A percentile compares a stretch with the other conserved stretches of the same genome.
Conservation (phyloP, 2,113 vertebrate species). For the Isichthys henryi region DNA sequence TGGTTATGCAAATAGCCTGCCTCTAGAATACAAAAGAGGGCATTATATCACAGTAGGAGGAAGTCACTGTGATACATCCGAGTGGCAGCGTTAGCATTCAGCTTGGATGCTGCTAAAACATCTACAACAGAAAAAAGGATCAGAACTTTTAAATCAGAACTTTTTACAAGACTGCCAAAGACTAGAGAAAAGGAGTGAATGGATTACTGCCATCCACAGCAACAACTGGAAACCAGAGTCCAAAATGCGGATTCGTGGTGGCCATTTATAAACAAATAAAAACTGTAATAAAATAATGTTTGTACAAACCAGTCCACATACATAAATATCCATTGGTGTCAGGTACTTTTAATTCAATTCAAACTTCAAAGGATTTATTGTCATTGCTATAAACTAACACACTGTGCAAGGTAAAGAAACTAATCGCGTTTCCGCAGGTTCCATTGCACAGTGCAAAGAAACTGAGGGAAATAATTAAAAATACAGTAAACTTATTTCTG, state of each 20-base stretch:
- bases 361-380: not conserved
- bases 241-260: not conserved
- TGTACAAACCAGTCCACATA: not conserved
- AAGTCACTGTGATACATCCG: not conserved
- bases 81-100: not conserved
- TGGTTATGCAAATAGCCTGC: not conserved
- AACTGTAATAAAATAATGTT: not conserved
- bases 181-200: not conserved
- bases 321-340: not conserved
- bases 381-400: not conserved
- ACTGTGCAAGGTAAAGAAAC: not conserved
- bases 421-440: not conserved
- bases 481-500: too few species aligned
- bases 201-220: not conserved
- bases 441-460: not conserved
- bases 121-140: not conserved
- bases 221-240: not conserved
- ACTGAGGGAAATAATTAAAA: not conserved
- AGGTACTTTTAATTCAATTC: not conserved
- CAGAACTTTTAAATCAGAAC: too few species aligned
- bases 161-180: not conserved
- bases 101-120: not conserved
- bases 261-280: not conserved
- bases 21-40: not conserved
- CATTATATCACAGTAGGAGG: not conserved